A percentile compares a stretch with the other conserved stretches of the same genome.
Conservation (phyloP, 2,888 invertebrate species). For the Gibbula magus region DNA sequence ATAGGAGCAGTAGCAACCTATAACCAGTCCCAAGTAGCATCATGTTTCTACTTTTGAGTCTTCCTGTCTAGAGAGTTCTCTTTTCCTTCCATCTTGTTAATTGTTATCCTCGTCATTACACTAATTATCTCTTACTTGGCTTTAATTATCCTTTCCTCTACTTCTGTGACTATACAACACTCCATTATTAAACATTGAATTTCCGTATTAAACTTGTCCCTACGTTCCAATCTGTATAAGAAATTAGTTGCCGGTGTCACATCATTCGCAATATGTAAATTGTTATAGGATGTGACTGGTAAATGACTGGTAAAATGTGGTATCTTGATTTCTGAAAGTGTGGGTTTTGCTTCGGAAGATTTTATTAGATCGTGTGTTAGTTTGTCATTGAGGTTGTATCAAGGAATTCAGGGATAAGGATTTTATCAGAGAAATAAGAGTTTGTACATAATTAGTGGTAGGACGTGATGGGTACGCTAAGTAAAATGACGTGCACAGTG, state of each 20-base stretch:
- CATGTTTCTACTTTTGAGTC: constrained; percentile 11
- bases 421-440: no score
- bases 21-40: neutral
- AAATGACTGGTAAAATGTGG: no score
- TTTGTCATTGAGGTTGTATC: no score
- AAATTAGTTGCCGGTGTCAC: neutral
- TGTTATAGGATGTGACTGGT: neutral
- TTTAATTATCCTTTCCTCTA: no score
- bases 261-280: neutral
- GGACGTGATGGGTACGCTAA: no score
- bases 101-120: neutral
- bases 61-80: constrained; percentile 4
- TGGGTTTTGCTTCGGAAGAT: no score
- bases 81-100: neutral
- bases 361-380: no score
- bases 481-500: no score
- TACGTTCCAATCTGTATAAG: neutral
- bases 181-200: neutral
- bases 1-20: no score
- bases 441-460: no score
- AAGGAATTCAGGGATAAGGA: no score
- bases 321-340: no score
- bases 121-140: neutral
- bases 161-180: neutral
- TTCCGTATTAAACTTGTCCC: neutral